Evolutionary conservation across 2,113 vertebrate species (phyloP).

Genomic region (Strix uralensis): DNA sequence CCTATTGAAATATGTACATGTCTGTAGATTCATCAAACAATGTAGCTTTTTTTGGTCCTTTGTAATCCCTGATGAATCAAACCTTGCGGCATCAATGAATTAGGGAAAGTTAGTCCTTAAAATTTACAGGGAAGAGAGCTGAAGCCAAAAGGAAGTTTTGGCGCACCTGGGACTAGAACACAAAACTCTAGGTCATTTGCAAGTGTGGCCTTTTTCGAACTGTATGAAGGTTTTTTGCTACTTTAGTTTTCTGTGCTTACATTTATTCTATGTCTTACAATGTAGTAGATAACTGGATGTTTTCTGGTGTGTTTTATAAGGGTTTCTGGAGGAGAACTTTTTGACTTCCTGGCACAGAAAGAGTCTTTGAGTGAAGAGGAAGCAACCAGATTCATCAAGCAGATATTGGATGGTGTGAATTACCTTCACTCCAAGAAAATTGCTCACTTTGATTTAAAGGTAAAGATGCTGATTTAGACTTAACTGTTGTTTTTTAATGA

Average conservation of each 20-base stretch:
- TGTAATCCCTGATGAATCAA: background rate
- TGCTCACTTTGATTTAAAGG: constrained; percentile 97
- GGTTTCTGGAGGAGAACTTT: constrained; percentile 95
- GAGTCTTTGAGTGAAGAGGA: constrained; percentile 96
- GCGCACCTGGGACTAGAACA: background rate
- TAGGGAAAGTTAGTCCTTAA: background rate
- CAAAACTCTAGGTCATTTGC: background rate
- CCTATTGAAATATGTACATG: background rate
- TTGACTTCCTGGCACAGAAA: constrained; percentile 96
- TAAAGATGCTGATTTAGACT: constrained; percentile 47
- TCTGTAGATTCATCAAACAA: background rate
- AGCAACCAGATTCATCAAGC: constrained; percentile 95
- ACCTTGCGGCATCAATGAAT: background rate
- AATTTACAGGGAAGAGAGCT: background rate
- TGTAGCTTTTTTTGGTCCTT: background rate
- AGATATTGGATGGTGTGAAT: constrained; percentile 93
- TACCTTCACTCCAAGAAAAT: constrained; percentile 93
- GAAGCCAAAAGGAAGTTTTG: background rate
- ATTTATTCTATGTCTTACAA: background rate
- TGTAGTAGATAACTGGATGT: background rate
- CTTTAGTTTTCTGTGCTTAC: background rate
- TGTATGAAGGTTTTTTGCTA: background rate
- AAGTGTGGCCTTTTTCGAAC: background rate
- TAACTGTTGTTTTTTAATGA: background rate
- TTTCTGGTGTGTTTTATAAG: constrained; percentile 74